A percentile compares a stretch with the other conserved stretches of the same genome.
Conservation (phyloP, 2,888 invertebrate genomes). For the Pterobdella sp. region DNA sequence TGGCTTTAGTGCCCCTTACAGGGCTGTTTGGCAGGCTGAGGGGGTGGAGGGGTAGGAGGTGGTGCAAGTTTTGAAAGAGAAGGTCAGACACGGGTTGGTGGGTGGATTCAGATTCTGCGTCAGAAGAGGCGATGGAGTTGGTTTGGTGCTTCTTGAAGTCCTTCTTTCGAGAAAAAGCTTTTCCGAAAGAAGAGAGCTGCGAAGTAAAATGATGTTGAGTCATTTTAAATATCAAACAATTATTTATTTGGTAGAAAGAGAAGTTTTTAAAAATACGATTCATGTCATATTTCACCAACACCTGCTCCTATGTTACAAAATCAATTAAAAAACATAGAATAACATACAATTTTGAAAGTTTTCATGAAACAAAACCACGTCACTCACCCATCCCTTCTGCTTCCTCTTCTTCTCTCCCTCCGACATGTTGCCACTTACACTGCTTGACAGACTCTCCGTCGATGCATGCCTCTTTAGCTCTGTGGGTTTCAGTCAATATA, state of each 20-base stretch:
- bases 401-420: slow-evolving; percentile 53
- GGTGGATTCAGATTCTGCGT: not conserved
- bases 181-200: slow-evolving; percentile 86
- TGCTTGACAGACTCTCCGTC: slow-evolving; percentile 22
- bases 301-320: too few relatives aligned
- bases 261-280: too few relatives aligned
- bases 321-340: too few relatives aligned
- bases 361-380: too few relatives aligned
- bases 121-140: slow-evolving; percentile 51
- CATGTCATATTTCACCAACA: too few relatives aligned
- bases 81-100: not conserved
- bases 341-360: too few relatives aligned
- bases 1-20: slow-evolving; percentile 34
- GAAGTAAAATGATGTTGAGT: slow-evolving; percentile 48
- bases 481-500: not conserved
- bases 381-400: slow-evolving; percentile 74
- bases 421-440: slow-evolving; percentile 10
- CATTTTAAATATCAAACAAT: too few relatives aligned
- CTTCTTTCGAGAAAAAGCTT: slow-evolving; percentile 74
- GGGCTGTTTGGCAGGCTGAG: slow-evolving; percentile 33
- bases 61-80: not conserved
- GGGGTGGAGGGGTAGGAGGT: slow-evolving; percentile 39
- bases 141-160: slow-evolving; percentile 51
- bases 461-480: slow-evolving; percentile 22
- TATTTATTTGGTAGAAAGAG: too few relatives aligned